These are phyloP conservation scores for Amia ocellicauda DNA, from an alignment of 2,113 vertebrate species.

Conservation along the genomic window DNA sequence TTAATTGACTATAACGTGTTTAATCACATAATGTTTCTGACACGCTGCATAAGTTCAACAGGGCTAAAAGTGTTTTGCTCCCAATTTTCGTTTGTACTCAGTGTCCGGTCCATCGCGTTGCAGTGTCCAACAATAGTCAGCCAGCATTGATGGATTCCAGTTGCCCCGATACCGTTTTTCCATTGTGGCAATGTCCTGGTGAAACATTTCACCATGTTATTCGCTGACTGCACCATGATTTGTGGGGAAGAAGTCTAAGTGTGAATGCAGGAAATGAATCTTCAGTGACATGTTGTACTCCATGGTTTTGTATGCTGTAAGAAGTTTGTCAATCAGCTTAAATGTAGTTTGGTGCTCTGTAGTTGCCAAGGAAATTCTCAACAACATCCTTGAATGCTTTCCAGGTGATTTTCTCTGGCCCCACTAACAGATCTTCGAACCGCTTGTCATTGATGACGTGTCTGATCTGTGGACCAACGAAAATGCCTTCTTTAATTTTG, in stretches of 20 bases:
- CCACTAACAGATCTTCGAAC: conserved; percentile 6
- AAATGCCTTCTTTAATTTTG: no score
- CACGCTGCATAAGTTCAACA: not conserved
- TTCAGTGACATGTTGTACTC: no score
- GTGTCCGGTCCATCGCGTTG: not conserved
- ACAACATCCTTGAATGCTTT: no score
- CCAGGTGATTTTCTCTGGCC: not conserved
- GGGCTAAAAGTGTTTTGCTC: not conserved
- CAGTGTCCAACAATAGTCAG: no score
- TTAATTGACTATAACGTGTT: not conserved
- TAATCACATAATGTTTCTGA: not conserved
- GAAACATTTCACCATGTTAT: not conserved
- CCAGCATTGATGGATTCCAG: conserved; percentile 11
- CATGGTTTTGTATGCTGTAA: no score
- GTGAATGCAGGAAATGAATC: no score
- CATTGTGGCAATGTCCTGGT: conserved; percentile 3
- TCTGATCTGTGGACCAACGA: conserved; percentile 2
- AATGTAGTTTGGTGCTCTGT: no score
- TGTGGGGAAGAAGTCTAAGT: no score
- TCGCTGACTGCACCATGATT: no score
- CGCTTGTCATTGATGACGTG: not conserved
- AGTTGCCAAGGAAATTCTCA: conserved; percentile 1
- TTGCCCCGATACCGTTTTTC: no score
- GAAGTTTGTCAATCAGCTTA: no score
- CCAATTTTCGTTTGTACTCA: conserved; percentile 5